A percentile compares a stretch with the other conserved stretches of the same genome.
Conservation (phyloP, 2,797 vertebrate species). For the Stomatorhinus walkeri region DNA sequence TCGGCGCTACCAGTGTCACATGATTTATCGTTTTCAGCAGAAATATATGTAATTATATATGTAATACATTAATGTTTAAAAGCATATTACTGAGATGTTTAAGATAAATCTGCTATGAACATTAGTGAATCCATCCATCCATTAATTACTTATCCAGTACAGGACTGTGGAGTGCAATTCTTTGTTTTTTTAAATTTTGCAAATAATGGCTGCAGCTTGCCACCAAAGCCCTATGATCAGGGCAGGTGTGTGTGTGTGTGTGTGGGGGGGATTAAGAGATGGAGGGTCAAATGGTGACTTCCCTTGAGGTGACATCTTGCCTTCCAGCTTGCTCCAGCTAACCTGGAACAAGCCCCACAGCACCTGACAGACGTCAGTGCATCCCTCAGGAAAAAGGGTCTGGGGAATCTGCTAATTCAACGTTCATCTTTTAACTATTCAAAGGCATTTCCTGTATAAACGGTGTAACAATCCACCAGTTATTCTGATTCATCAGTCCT, state of each 20-base stretch:
- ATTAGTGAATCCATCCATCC: not conserved
- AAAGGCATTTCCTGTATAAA: not conserved
- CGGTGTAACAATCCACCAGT: not conserved
- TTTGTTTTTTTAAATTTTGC: not conserved
- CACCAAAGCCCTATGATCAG: not conserved
- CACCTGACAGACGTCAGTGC: not conserved
- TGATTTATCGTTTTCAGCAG: not conserved
- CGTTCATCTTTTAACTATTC: not conserved
- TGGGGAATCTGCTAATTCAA: not conserved
- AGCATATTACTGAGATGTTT: not conserved
- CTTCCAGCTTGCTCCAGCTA: not conserved
- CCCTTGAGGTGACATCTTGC: not conserved
- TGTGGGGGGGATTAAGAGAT: not conserved
- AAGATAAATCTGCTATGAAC: not conserved
- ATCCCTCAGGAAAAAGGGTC: not conserved
- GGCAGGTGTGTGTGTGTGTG: not conserved
- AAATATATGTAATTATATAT: not conserved
- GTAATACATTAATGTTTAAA: not conserved
- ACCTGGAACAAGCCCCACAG: not conserved
- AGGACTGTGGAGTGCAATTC: not conserved
- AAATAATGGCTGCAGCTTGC: not conserved
- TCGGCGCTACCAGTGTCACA: not conserved
- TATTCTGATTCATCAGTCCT: not conserved
- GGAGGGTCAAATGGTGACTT: not conserved
- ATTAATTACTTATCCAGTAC: not conserved